Conservation (phyloP, 2,113 vertebrate species). For the Mesitornis unicolor region DNA sequence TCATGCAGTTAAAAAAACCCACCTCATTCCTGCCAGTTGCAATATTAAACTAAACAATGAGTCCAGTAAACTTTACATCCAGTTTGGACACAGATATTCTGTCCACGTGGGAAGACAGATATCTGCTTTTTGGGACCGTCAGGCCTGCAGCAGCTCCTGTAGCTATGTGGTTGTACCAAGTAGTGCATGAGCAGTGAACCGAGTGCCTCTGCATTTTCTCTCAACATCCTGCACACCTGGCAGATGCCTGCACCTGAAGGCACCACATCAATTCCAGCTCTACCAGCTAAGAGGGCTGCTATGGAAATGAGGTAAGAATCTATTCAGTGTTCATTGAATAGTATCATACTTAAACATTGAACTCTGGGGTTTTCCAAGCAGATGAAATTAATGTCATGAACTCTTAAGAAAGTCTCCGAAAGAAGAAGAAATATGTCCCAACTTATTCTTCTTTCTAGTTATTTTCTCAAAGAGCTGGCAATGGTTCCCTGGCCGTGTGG, state of each 20-base stretch:
- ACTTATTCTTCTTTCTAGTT: background rate
- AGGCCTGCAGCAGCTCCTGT: background rate
- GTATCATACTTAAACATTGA: background rate
- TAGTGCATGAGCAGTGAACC: background rate
- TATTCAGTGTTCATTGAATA: background rate
- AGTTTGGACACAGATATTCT: background rate
- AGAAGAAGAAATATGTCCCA: background rate
- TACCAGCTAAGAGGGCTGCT: background rate
- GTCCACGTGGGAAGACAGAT: background rate
- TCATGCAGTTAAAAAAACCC: background rate
- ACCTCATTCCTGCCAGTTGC: background rate
- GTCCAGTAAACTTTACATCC: background rate
- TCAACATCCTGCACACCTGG: background rate
- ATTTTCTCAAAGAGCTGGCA: background rate
- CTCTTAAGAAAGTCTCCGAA: background rate
- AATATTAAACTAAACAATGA: background rate
- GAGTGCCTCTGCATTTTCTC: background rate
- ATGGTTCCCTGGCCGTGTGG: background rate
- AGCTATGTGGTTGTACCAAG: background rate
- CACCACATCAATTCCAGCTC: accelerated
- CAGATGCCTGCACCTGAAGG: background rate
- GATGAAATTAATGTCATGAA: background rate
- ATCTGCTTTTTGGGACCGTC: background rate
- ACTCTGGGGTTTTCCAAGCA: background rate
- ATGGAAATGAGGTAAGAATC: background rate